Evolutionary conservation across 1,140 invertebrate species (phyloP), one percentile per base, ranked within the genome.

Genomic region (Drosophila yakuba): DNA sequence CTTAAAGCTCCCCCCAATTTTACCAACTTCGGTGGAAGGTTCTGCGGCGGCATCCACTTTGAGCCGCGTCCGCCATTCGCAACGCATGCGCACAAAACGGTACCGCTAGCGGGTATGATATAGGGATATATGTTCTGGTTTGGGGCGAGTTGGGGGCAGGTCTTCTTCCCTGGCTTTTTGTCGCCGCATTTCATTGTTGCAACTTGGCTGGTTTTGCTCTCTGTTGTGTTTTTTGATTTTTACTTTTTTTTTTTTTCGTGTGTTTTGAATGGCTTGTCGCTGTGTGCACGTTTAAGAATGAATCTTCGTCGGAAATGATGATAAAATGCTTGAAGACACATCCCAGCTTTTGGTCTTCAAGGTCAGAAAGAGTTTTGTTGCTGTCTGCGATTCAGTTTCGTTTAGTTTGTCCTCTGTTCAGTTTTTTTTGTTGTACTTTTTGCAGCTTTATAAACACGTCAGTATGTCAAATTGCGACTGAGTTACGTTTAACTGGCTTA

Each of bases 51-150:
- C 89, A 89, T 81, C 85, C 74, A 62, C 90, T 91, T 91, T 89
- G 84, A 84, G 84, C 74, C 59, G 74, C 78, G 51, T 56, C 86
- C 74, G 77, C 80, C 85, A 91, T 91, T 91, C 81, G 90, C 76
- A 90, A 91, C 90, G 90, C 90, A 91, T 91, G 86, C 90, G 85
- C 89, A 91, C 90, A 90, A 91, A 91, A 91, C 90, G 90, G 90
- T 91, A 91, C 90, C 90, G 90, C 90, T 89, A 83, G 83, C 83
- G 83, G 84, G 66, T 76, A 85, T 81, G 73, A 63, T 78, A 74
- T 59, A 68, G 45, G 58, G 38, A 71, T 72, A 69, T 50, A 66
- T 36, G 43, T 39, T 48, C 44, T 12, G 73, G 43, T 4, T 17
- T 15, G 20, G 8, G 28, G 36, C 5, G 36, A 32, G 36, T 4